Evolutionary conservation across 2,113 vertebrate genomes (phyloP), one percentile per base, ranked within the genome.

Genomic region (Morone chrysops): DNA sequence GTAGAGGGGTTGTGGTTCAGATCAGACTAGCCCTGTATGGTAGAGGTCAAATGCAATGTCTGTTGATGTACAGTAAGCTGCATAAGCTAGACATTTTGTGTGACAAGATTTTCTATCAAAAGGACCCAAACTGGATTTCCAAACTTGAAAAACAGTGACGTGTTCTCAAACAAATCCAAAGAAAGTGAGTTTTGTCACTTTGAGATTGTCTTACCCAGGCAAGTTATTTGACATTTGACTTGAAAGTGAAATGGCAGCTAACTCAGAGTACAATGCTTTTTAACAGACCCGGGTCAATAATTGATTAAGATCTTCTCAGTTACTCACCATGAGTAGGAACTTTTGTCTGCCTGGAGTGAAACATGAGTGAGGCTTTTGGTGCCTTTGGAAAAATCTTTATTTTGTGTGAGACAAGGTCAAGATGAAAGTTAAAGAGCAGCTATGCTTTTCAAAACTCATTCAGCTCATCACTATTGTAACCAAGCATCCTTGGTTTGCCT

Each of bases 221-320:
- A 80, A 54, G 63, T 78, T 62, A 22, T 70, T 68, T 80, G 80
- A 87, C 82, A 78, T 86, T 73, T 85, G 54, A 63, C 71, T 83
- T 85, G 53, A 84, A 86, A 82, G 78, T 41, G 62, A 84, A 89
- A 56, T 69, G 69, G 38, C 75, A 72, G 75, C 82, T 81, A 61
- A 75, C 69, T 87, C 31, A 5, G 8, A 65, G 43, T 36, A 50
- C 70, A 68, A 18, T 70, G 80, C 54, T 68, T 76, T 67, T 77
- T 43, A 78, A 57, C 57, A 63, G 84, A 76, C 50, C 22, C 3
- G 4, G 10, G 80, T 92, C 83, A 92, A 89, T 93, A 90, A 92
- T 92, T 90, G 83, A 92, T 91, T 82, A 88, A 70, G 75, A 87
- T 83, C 82, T 74, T 90, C 84, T 93, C 86, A 83, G 81, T 90